A percentile compares a stretch with the other conserved stretches of the same genome.
phyloP scores from a whole-genome alignment of 2,797 vertebrate genomes.

The Emydoidea blandingii region DNA sequence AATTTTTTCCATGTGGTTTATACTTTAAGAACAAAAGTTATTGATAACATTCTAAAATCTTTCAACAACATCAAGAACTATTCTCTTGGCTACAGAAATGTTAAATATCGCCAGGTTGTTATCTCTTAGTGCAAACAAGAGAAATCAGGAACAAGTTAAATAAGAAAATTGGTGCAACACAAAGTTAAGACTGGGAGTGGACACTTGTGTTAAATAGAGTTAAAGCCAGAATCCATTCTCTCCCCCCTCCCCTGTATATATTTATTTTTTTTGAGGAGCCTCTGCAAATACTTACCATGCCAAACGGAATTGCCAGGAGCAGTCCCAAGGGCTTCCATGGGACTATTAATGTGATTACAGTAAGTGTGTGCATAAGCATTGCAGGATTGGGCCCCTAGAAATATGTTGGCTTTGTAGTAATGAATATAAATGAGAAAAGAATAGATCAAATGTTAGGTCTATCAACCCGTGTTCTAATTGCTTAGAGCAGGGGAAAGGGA shows the following conservation, averaged over 20 bases:
- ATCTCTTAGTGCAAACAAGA: accelerated
- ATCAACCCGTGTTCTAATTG: background rate
- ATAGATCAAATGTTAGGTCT: background rate
- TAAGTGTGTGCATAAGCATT: background rate
- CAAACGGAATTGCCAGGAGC: background rate
- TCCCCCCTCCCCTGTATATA: background rate
- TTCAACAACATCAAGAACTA: background rate
- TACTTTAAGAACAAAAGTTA: conserved; percentile 77
- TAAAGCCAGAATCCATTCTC: background rate
- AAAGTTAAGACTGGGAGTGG: background rate
- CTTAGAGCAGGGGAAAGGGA: background rate
- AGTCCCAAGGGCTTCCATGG: background rate
- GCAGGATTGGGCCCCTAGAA: background rate
- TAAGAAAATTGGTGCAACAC: background rate
- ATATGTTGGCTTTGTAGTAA: background rate
- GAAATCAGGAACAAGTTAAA: background rate
- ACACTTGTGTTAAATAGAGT: background rate
- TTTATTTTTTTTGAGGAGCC: background rate
- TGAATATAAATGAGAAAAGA: background rate
- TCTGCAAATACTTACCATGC: background rate
- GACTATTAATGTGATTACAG: background rate
- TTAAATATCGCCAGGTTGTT: background rate
- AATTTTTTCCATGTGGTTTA: conserved; percentile 63
- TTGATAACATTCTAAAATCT: conserved; percentile 51
- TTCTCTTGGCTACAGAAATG: background rate